Base-by-base conservation (phyloP, 2,113 vertebrate species). In the Cebidichthys violaceus region DNA sequence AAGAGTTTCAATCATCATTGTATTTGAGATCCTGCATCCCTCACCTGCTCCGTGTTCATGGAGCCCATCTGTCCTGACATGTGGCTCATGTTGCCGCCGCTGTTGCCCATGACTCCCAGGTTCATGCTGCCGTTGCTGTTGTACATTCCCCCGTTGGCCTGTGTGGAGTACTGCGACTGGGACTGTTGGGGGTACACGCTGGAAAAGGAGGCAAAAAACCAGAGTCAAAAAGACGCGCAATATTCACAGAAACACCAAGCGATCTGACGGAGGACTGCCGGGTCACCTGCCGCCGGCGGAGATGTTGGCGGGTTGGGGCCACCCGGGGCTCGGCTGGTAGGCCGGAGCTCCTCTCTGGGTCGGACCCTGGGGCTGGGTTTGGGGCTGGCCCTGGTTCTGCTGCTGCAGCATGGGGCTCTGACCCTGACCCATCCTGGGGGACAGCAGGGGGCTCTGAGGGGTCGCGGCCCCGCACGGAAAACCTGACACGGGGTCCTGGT, bases 111-210 rank as follows among this genome's bases (percentile, higher is more conserved):
- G 92, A 96, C 96, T 55, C 90, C 97, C 94, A 98, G 61, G 88
- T 74, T 98, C 96, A 99, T 77, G 80, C 18, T 97, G 89, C 94
- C 96, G 95, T 95, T 97, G 94, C 85, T 82, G 78, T 93, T 97
- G 95, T 98, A 99, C 93, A 99, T 96, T 94, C 96, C 96, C 93
- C 95, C 95, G 86, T 88, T 96, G 84, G 96, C 92, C 90, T 98
- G 98, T 80, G 97, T 96, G 75, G 95, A 93, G 77, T 88, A 93
- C 69, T 90, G 92, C 60, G 97, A 97, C 95, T 97, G 96, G 78
- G 96, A 96, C 92, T 97, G 97, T 8, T 98, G 97, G 75, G 97
- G 94, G 93, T 97, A 99, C 96, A 98, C 95, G 91, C 98, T 99
- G 89, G 81, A 41, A 90, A 41, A 90, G 39, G 31, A 72, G 45